These are phyloP conservation scores for Lytechinus pictus DNA, from an alignment of 35 echinoderm and acorn worm species.

Conservation along the genomic window DNA sequence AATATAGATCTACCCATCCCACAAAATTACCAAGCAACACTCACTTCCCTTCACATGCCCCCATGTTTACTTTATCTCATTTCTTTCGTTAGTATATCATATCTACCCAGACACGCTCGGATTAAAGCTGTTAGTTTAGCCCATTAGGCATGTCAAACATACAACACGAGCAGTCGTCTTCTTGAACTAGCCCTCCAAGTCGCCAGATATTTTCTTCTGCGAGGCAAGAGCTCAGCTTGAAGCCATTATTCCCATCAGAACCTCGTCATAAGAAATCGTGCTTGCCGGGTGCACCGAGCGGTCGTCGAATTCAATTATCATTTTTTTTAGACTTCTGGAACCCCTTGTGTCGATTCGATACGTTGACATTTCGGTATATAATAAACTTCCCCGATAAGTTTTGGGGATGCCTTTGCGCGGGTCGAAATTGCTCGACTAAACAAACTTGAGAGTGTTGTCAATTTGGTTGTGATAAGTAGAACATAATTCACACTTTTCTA, in stretches of 20 bases:
- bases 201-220: not conserved
- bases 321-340: not conserved
- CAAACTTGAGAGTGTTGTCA: conserved; percentile 10
- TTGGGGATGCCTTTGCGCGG: not conserved
- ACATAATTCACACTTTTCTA: not conserved
- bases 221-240: not conserved
- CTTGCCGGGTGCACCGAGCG: conserved; percentile 4
- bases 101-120: not conserved
- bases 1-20: not conserved
- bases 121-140: not conserved
- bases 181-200: not conserved
- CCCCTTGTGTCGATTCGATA: not conserved
- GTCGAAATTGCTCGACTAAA: conserved; percentile 11
- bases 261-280: not conserved
- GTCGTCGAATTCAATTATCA: not conserved
- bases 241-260: not conserved
- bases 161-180: not conserved
- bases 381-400: not conserved
- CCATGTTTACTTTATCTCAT: not conserved
- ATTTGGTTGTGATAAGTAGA: not conserved
- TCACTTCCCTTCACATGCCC: not conserved
- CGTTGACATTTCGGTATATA: not conserved
- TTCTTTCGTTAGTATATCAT: not conserved
- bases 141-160: not conserved
- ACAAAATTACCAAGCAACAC: not conserved